Evolutionary conservation across 2,888 invertebrate species (phyloP), one percentile per base, ranked within the genome.

Genomic region (Lepidochitona cinerea): DNA sequence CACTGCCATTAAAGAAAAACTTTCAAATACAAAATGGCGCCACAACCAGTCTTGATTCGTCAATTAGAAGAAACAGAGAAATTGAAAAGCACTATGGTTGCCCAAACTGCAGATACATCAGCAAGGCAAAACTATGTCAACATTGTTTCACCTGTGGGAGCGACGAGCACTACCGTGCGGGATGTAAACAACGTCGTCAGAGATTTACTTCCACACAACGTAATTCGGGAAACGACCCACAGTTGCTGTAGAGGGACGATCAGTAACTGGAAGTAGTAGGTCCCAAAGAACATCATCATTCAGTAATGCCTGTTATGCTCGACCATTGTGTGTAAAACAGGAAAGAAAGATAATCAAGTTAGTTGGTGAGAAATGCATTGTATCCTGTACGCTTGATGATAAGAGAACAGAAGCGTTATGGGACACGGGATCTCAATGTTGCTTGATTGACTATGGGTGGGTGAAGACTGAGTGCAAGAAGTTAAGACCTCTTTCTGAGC

Each of bases 331-430:
- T 23, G 66, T 12, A 32, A 66, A 66, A 66, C 66, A 66, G 37
- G 66, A 66, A 29, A 35, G 18, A 9, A 70, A 70, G 35, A 32
- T 70, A 18, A 35, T 26, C 6, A 52, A 49, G 29, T 23, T 69
- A 41, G 33, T 70, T n/a, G 70, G 70, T 33, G 52, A 52, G 18
- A 41, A 70, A 54, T 70, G 53, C 18, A n/a, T 70, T 7, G 35
- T 70, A 6, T 26, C 52, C 14, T 70, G 49, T 29, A 26, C 26
- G 12, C 33, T 70, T 18, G 53, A 70, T 70, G 70, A 54, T 18
- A n/a, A 33, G 9, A 35, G 35, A 33, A 32, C 52, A 4, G 26
- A 14, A 49, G 70, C 70, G 6, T n/a, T 70, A 33, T 70, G 70
- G 70, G 70, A 70, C 23, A 69, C 69, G 12, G 49, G 52, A 32